Base-by-base conservation (phyloP, 2,113 vertebrate genomes). In the Hyla sarda region DNA sequence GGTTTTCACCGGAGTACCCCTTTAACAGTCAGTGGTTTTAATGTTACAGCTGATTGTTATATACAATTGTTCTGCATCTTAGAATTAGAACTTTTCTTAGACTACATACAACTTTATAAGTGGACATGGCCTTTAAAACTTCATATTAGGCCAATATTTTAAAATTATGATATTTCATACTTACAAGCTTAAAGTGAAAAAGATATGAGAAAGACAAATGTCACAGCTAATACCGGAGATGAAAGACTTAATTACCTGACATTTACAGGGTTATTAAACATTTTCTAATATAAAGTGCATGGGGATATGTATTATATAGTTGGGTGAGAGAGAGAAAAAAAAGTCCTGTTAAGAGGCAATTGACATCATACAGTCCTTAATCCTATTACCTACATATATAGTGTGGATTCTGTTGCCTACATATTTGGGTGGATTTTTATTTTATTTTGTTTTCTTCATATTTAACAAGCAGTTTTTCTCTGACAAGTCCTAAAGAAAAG, bases 261-360 rank as follows among this genome's bases (percentile, higher is more conserved):
- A 81, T 81, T 81, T 81, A 62, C 41, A 81, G 58, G 78, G 56
- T 81, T 81, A 81, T 81, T 81, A 81, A 62, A 81, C n/a, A 81
- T 62, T 32, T 62, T 62, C n/a, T 62, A 14, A 81, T 65, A 12
- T 25, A 54, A 58, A 16, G 56, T 47, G 32, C 32, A 81, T n/a
- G 45, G 78, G n/a, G 56, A 81, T 41, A 60, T 81, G 41, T 81
- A 81, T 62, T 81, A 47, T 45, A 56, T 23, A 78, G 23, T 65
- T n/a, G 23, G 56, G 58, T n/a, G 23, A 37, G 58, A 60, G 34
- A 62, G 45, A 47, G 37, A 17, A 34, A 62, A 81, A 45, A 78
- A 52, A 78, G 2, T 34, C 11, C 16, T 34, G 50, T 19, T 19
- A 78, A 30, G 16, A 23, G 16, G 50, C 50, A 78, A 34, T 32